Conservation (phyloP, 2,888 invertebrate species). For the Carcina quercana region DNA sequence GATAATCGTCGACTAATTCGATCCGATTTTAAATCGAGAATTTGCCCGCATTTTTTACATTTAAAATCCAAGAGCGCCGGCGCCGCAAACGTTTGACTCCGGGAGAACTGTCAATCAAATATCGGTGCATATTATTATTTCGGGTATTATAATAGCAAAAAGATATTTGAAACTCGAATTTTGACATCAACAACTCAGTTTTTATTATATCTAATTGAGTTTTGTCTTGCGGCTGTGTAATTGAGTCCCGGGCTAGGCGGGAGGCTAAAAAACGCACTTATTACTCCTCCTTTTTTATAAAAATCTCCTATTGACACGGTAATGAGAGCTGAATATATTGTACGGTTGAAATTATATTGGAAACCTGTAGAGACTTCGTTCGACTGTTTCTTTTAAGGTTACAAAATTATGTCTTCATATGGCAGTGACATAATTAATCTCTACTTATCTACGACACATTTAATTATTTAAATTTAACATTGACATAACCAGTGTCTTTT, state of each 20-base stretch:
- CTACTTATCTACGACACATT: too few species aligned
- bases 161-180: conserved; percentile 30
- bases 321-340: conserved; percentile 68
- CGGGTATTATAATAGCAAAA: conserved; percentile 42
- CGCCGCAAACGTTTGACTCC: conserved; percentile 31
- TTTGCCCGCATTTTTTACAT: conserved; percentile 32
- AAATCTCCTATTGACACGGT: conserved; percentile 71
- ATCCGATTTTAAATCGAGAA: conserved; percentile 38
- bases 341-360: conserved; percentile 34
- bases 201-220: conserved; percentile 31
- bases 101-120: conserved; percentile 59
- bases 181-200: conserved; percentile 40
- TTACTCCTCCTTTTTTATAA: conserved; percentile 43
- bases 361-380: conserved; percentile 28
- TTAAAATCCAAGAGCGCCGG: conserved; percentile 24
- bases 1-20: conserved; percentile 67
- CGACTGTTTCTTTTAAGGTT: too few species aligned
- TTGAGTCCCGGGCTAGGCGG: conserved; percentile 44
- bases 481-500: too few species aligned
- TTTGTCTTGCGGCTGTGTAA: conserved; percentile 55
- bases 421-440: too few species aligned
- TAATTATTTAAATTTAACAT: too few species aligned
- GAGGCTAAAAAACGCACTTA: conserved; percentile 51
- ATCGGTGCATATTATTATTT: conserved; percentile 56
- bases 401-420: too few species aligned